phyloP scores from a whole-genome alignment of 2,888 invertebrate genomes.

The Flexamia atlantica region DNA sequence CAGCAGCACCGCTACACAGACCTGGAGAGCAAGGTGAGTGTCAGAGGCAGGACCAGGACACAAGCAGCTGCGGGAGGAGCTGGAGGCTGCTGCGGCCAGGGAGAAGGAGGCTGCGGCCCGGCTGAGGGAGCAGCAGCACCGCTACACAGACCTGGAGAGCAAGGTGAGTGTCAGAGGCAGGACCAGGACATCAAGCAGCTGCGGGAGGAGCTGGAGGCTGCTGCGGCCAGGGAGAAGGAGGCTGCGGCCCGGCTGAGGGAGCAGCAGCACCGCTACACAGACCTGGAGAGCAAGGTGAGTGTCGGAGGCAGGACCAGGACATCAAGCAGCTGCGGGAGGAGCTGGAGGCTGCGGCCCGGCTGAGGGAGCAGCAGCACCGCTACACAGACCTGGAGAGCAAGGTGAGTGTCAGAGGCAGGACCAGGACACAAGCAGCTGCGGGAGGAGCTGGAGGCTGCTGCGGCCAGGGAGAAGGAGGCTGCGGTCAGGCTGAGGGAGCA shows the following conservation, averaged over 20 bases:
- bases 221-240: constrained; percentile 85
- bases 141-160: constrained; percentile 97
- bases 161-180: constrained; percentile 95
- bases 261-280: constrained; percentile 85
- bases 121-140: too few relatives aligned
- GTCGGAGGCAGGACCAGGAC: too few relatives aligned
- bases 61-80: too few relatives aligned
- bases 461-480: constrained; percentile 86
- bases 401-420: constrained; percentile 95
- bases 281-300: constrained; percentile 78
- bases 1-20: constrained; percentile 86
- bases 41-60: too few relatives aligned
- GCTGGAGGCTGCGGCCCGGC: too few relatives aligned
- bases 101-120: too few relatives aligned
- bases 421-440: constrained; percentile 91
- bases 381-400: constrained; percentile 98
- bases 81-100: too few relatives aligned
- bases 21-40: constrained; percentile 78
- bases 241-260: constrained; percentile 88
- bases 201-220: constrained; percentile 87
- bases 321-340: too few relatives aligned
- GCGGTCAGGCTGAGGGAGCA: constrained; percentile 89
- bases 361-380: too few relatives aligned
- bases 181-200: constrained; percentile 95
- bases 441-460: constrained; percentile 86